phyloP scores from a whole-genome alignment of 2,113 vertebrate genomes.

The Erinaceus europaeus region DNA sequence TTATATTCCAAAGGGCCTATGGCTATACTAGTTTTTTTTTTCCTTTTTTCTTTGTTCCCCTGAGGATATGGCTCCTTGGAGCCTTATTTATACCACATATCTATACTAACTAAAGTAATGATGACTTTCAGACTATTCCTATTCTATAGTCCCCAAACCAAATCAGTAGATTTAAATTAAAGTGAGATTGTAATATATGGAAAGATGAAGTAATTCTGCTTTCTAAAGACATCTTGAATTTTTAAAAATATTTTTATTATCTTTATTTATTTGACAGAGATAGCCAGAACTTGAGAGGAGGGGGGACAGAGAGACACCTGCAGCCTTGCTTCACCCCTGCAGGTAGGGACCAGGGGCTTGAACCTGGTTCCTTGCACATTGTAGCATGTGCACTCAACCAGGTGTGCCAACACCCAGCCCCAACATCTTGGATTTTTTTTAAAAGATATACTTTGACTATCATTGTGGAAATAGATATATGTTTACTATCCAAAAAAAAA shows the following conservation, averaged over 20 bases:
- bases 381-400: no score
- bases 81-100: conserved; percentile 13
- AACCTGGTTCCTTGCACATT: no score
- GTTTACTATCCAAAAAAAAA: background rate
- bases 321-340: no score
- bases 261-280: no score
- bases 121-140: background rate
- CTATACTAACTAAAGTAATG: background rate
- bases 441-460: background rate
- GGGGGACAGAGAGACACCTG: no score
- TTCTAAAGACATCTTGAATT: background rate
- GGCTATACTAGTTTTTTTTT: no score
- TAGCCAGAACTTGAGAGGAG: no score
- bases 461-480: background rate
- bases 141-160: background rate
- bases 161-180: background rate
- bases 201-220: background rate
- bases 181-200: background rate
- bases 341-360: no score
- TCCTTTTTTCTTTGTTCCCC: conserved; percentile 37
- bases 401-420: no score
- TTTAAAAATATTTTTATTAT: no score
- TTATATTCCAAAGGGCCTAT: no score
- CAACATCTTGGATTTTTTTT: no score
- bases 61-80: background rate